Evolutionary conservation across 2,113 vertebrate species (phyloP), one percentile per base, ranked within the genome.

Genomic region (Tragelaphus buxtoni): DNA sequence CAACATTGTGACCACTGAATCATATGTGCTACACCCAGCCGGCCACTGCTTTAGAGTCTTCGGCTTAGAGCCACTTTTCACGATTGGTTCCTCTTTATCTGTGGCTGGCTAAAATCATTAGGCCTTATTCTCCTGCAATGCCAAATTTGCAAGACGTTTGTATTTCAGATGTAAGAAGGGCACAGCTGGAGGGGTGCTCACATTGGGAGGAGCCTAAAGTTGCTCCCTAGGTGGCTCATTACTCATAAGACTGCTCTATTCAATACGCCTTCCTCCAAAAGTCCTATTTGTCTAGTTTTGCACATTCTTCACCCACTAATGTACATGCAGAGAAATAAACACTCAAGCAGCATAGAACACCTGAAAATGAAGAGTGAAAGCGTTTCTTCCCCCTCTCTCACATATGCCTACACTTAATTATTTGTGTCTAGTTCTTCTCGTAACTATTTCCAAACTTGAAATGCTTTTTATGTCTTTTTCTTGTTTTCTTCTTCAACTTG

Each of bases 151-250:
- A 8, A 22, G 32, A n/a, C 7, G 0, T 8, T 61, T n/a, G 30
- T 32, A 32, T 63, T 60, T 47, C 49, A 47, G 63, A 22, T 4
- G 13, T 45, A 7, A 61, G 69, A 84, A 63, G 47, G 22, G 55
- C 20, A 2, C 11, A 1, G 3, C 26, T 47, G n/a, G 69, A 49
- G 28, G 3, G 4, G 3, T 6, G 20, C 24, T 42, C 42, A 9
- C 0, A 0, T 3, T 7, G 9, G 22, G 18, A 32, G 32, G 13
- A 39, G 13, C 13, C 56, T 58, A 2, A 8, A 39, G 3, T 2
- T 30, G 13, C 18, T 10, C 24, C 49, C 1, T 6, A 16, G 39
- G 20, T 53, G 30, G 12, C 11, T 7, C 13, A 0, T 74, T n/a
- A 7, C 13, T 14, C 9, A 8, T 13, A 16, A 7, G 60, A 20